These are phyloP conservation scores for Sparus aurata DNA, from an alignment of 2,797 vertebrate species.

Conservation along the genomic window DNA sequence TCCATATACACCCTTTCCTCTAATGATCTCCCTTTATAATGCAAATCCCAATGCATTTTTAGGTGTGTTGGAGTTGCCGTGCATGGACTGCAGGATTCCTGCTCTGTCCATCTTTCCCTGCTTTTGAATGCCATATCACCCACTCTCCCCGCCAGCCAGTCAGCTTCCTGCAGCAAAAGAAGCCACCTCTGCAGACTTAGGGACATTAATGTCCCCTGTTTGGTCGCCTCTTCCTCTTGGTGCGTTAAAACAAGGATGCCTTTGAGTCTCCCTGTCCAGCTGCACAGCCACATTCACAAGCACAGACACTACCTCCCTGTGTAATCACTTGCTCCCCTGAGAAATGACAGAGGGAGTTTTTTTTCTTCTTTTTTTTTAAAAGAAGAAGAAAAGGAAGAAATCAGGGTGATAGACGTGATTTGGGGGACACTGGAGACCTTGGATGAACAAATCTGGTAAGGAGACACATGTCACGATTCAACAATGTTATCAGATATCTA, in stretches of 20 bases:
- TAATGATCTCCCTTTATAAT: constrained; percentile 17
- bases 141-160: constrained; percentile 67
- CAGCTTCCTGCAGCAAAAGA: constrained; percentile 81
- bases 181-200: constrained; percentile 80
- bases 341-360: constrained; percentile 67
- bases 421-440: constrained; percentile 21
- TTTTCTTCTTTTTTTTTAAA: no score
- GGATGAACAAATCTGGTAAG: constrained; percentile 29
- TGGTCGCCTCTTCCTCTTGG: constrained; percentile 79
- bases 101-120: constrained; percentile 58
- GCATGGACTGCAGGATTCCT: constrained; percentile 51
- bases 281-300: constrained; percentile 83
- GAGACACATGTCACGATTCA: constrained; percentile 36
- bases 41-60: constrained; percentile 40
- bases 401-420: constrained; percentile 53
- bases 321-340: constrained; percentile 65
- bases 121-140: constrained; percentile 72
- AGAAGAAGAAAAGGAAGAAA: constrained; percentile 56
- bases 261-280: constrained; percentile 85
- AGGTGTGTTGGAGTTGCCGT: constrained; percentile 62
- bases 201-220: constrained; percentile 84
- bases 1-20: constrained; percentile 15
- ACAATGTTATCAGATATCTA: constrained; percentile 23
- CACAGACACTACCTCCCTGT: constrained; percentile 85
- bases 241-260: constrained; percentile 84